phyloP scores from a whole-genome alignment of 2,113 vertebrate genomes.

The Gila orcuttii region DNA sequence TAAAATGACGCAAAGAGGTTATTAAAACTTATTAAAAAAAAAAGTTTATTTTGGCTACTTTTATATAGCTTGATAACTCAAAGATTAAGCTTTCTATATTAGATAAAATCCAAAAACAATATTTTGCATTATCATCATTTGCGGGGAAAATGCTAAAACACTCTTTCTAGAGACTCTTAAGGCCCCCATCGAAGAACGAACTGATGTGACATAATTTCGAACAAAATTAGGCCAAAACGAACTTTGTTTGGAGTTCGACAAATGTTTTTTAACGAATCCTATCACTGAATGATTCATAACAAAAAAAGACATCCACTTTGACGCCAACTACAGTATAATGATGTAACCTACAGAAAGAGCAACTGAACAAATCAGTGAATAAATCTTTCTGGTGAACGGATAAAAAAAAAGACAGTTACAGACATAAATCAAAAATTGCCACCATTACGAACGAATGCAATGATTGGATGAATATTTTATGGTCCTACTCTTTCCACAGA shows the following conservation, averaged over 20 bases:
- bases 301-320: neutral
- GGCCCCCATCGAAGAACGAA: too few relatives aligned
- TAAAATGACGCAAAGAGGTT: neutral
- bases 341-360: neutral
- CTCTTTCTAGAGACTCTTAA: neutral
- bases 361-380: neutral
- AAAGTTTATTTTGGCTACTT: neutral
- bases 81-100: neutral
- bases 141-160: neutral
- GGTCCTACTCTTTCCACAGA: too few relatives aligned
- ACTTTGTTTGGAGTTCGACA: too few relatives aligned
- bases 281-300: neutral
- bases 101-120: neutral
- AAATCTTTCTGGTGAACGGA: neutral
- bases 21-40: neutral
- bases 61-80: neutral
- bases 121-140: neutral
- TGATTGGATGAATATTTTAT: too few relatives aligned
- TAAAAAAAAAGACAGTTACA: neutral
- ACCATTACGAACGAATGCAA: too few relatives aligned
- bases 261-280: neutral
- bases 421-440: neutral
- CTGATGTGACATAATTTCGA: too few relatives aligned
- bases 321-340: neutral
- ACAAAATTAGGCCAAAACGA: too few relatives aligned